These are phyloP conservation scores for Acanthacorydalis orientalis DNA, from an alignment of 2,888 invertebrate species.

Conservation along the genomic window DNA sequence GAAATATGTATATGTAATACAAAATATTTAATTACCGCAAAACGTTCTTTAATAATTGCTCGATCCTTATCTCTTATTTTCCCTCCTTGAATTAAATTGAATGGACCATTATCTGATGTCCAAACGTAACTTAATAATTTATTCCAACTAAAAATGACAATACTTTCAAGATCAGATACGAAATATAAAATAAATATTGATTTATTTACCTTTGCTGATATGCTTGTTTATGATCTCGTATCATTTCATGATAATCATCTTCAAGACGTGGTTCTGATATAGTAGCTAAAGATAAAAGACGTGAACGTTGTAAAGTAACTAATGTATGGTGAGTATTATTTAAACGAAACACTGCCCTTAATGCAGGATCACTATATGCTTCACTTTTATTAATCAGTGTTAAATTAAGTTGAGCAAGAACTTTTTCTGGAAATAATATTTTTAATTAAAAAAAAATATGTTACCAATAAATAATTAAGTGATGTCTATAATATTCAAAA, in stretches of 20 bases:
- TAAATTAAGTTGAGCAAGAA: conserved; percentile 76
- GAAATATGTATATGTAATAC: too few species aligned
- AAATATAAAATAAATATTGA: conserved; percentile 3
- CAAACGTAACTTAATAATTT: conserved; percentile 60
- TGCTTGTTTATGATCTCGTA: conserved; percentile 62
- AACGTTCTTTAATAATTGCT: conserved; percentile 73
- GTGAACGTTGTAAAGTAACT: conserved; percentile 77
- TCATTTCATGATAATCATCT: conserved; percentile 71
- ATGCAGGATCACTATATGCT: conserved; percentile 69
- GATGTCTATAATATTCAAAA: neutral
- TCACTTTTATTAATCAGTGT: conserved; percentile 84
- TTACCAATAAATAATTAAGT: neutral
- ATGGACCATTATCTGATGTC: conserved; percentile 47
- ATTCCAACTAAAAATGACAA: conserved; percentile 53
- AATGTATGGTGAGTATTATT: conserved; percentile 92
- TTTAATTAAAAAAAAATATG: conserved; percentile 4
- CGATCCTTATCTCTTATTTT: conserved; percentile 75
- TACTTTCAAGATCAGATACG: neutral
- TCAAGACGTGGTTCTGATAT: conserved; percentile 76
- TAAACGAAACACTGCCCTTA: conserved; percentile 77
- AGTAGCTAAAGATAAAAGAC: conserved; percentile 63
- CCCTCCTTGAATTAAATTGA: conserved; percentile 34
- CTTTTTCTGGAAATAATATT: conserved; percentile 45
- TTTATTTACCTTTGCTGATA: conserved; percentile 42
- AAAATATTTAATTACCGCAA: conserved; percentile 44